Conservation (phyloP, 1,140 invertebrate species). For the Lineus longissimus region DNA sequence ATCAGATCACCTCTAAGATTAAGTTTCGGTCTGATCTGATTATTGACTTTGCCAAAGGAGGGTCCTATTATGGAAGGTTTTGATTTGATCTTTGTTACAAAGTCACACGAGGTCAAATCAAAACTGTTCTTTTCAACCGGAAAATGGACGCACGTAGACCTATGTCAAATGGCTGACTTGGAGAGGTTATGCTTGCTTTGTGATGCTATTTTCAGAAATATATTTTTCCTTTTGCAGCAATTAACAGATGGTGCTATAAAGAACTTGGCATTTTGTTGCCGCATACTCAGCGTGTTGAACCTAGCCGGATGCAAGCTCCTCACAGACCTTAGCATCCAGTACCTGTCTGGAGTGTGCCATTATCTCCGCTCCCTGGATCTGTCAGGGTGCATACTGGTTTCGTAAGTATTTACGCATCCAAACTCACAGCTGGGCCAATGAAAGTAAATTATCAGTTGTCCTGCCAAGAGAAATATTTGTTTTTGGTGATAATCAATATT, state of each 20-base stretch:
- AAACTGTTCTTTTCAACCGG: too few relatives aligned
- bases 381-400: conserved; percentile 49
- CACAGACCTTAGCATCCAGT: conserved; percentile 53
- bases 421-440: not conserved
- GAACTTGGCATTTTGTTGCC: conserved; percentile 53
- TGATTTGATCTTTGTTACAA: too few relatives aligned
- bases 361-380: conserved; percentile 48
- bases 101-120: too few relatives aligned
- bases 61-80: too few relatives aligned
- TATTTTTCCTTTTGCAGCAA: conserved; percentile 31
- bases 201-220: not conserved
- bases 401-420: conserved; percentile 33
- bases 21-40: too few relatives aligned
- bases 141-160: too few relatives aligned
- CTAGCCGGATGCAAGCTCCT: conserved; percentile 51
- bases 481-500: not conserved
- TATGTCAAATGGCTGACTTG: too few relatives aligned
- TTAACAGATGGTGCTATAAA: conserved; percentile 55
- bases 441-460: not conserved
- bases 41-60: too few relatives aligned
- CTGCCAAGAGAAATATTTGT: too few relatives aligned
- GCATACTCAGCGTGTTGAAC: conserved; percentile 47
- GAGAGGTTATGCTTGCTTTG: not conserved
- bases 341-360: conserved; percentile 53
- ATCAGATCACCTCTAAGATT: too few relatives aligned